phyloP scores from a whole-genome alignment of 2,113 vertebrate species.

The Leiothrix lutea region DNA sequence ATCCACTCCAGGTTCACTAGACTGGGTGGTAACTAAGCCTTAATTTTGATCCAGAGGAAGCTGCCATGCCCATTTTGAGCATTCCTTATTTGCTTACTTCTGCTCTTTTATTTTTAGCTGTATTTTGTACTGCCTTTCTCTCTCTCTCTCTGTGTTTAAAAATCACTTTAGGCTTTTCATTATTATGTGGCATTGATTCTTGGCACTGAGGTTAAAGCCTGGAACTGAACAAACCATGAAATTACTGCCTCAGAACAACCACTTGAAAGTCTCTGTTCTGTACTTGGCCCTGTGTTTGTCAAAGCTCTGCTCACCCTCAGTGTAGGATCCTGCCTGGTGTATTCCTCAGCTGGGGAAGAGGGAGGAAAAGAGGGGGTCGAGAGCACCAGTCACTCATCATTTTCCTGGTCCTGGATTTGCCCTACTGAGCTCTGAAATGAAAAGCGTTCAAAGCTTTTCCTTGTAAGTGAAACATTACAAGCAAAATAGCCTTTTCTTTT shows the following conservation, averaged over 20 bases:
- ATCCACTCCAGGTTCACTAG: conserved; percentile 18
- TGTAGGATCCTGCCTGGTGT: background rate
- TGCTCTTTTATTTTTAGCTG: conserved; percentile 37
- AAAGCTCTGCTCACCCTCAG: background rate
- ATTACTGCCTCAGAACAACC: conserved; percentile 14
- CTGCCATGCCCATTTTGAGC: background rate
- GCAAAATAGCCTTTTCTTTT: background rate
- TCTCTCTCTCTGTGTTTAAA: background rate
- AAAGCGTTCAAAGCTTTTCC: background rate
- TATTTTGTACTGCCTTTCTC: background rate
- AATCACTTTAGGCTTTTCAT: conserved; percentile 17
- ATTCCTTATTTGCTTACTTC: conserved; percentile 18
- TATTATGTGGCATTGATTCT: conserved; percentile 11
- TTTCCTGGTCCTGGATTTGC: background rate
- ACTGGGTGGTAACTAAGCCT: background rate
- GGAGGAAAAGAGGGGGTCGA: background rate
- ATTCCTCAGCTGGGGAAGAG: background rate
- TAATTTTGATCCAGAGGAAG: conserved; percentile 32
- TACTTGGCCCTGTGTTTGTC: background rate
- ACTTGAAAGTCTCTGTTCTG: conserved; percentile 5
- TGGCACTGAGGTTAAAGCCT: conserved; percentile 14
- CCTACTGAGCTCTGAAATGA: background rate
- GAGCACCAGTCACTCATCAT: background rate
- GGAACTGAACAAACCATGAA: background rate
- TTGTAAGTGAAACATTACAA: background rate